A percentile compares a stretch with the other conserved stretches of the same genome.
Conservation (phyloP, 2,113 vertebrate species). For the Pseudorhombus dupliciocellatus region DNA sequence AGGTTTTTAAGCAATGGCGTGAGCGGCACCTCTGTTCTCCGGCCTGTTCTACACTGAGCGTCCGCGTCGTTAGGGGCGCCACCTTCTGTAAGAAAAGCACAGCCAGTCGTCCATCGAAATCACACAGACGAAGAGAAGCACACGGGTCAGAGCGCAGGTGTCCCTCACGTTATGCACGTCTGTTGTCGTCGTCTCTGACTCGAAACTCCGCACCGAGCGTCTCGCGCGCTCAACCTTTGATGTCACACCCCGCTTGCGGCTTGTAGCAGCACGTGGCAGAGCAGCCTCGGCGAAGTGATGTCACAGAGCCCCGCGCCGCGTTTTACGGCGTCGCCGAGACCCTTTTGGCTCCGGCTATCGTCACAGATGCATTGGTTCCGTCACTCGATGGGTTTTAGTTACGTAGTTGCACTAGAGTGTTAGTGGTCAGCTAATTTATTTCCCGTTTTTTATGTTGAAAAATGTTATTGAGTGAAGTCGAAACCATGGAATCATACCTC, state of each 20-base stretch:
- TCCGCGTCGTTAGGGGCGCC: conserved; percentile 21
- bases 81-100: conserved; percentile 40
- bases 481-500: conserved; percentile 33
- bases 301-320: not conserved
- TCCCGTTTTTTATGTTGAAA: conserved; percentile 17
- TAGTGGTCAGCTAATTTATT: conserved; percentile 49
- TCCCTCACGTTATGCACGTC: conserved; percentile 9
- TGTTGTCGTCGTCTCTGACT: not conserved
- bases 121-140: conserved; percentile 39
- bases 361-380: not conserved
- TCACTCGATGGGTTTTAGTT: conserved; percentile 9
- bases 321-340: conserved; percentile 7
- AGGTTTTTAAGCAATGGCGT: not conserved
- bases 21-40: conserved; percentile 14
- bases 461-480: not conserved
- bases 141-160: not conserved
- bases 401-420: conserved; percentile 33
- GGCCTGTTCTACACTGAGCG: conserved; percentile 23
- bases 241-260: conserved; percentile 34
- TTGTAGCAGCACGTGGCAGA: conserved; percentile 23
- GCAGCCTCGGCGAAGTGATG: conserved; percentile 10
- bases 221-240: conserved; percentile 17
- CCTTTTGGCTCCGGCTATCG: not conserved
- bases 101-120: not conserved
- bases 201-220: not conserved